Percentiles rank a stretch among this genome's conserved stretches.
Evolutionary conservation across 2,113 vertebrate genomes (phyloP).

Genomic region (Copsychus sechellarum): DNA sequence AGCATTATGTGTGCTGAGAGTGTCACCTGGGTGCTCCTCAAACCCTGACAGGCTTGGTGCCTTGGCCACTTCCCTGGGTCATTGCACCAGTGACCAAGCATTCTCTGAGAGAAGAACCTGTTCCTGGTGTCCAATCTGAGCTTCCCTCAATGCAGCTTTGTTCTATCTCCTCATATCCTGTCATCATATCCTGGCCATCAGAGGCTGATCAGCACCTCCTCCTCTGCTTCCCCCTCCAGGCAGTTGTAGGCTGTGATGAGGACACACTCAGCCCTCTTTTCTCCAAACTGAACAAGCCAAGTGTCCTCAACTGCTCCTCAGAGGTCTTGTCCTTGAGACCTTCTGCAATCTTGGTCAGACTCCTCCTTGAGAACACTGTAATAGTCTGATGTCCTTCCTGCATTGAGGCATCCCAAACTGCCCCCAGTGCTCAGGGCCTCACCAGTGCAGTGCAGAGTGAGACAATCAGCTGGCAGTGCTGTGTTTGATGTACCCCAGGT

Average conservation of each 20-base stretch:
- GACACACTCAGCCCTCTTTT: not conserved
- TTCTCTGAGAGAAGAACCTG: not conserved
- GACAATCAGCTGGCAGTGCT: not conserved
- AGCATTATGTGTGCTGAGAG: not conserved
- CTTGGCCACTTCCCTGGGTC: not conserved
- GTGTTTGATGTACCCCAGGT: not conserved
- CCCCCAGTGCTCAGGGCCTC: not conserved
- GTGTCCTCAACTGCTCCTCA: not conserved
- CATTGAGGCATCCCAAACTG: not conserved
- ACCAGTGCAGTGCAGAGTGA: not conserved
- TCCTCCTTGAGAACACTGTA: not conserved
- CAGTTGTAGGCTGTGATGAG: not conserved
- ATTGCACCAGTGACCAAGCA: not conserved
- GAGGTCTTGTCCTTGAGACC: not conserved
- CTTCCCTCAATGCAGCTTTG: not conserved
- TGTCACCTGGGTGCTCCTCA: not conserved
- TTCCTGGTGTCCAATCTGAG: not conserved
- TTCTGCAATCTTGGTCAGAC: not conserved
- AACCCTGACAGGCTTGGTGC: not conserved
- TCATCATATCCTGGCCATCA: not conserved
- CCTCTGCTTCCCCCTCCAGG: not conserved
- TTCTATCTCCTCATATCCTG: not conserved
- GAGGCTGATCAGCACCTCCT: not conserved
- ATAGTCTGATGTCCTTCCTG: not conserved
- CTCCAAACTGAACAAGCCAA: not conserved